A percentile compares a stretch with the other conserved stretches of the same genome.
These are phyloP conservation scores for Lasiommata megera DNA, from an alignment of 2,888 invertebrate species.

Conservation along the genomic window DNA sequence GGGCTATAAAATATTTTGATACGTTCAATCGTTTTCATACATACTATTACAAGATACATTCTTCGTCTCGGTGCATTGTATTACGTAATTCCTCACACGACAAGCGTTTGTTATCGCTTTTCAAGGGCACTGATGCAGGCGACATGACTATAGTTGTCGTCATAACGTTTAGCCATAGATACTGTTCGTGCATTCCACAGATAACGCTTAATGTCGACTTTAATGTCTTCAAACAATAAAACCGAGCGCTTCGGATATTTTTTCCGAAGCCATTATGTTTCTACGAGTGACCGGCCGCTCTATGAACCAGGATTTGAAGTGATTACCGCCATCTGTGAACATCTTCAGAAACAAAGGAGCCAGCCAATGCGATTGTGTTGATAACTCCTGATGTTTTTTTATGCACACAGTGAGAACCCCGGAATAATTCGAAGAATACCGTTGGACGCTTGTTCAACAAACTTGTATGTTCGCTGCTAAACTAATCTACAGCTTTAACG, in stretches of 20 bases:
- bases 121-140: conserved; percentile 54
- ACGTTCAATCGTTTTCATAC: conserved; percentile 11
- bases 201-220: conserved; percentile 48
- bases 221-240: conserved; percentile 28
- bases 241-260: background rate
- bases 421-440: no score
- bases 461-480: no score
- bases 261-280: background rate
- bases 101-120: conserved; percentile 57
- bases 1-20: conserved; percentile 16
- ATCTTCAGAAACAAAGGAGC: no score
- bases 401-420: no score
- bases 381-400: no score
- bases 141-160: conserved; percentile 43
- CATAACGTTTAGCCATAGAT: conserved; percentile 42
- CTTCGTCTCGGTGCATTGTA: conserved; percentile 20
- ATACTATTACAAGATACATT: conserved; percentile 11
- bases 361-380: no score
- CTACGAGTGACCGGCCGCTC: background rate
- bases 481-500: no score
- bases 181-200: conserved; percentile 56
- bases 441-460: no score
- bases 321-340: no score
- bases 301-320: no score
- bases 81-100: conserved; percentile 55